Evolutionary conservation across 2,888 invertebrate species (phyloP).

Genomic region (Scaptomyza reducta): DNA sequence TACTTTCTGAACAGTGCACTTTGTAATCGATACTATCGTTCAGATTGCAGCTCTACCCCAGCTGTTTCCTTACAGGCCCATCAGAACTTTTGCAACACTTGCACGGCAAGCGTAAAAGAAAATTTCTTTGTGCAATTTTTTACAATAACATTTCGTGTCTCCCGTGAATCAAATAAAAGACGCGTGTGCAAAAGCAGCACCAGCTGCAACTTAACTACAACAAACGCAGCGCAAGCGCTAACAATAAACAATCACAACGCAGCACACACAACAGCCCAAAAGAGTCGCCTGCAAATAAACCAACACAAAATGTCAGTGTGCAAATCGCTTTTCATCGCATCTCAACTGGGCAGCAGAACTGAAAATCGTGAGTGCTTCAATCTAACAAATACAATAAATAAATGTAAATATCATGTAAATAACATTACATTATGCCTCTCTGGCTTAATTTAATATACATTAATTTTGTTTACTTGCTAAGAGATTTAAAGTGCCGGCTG

Average conservation of each 20-base stretch:
- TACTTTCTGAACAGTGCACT: conserved; percentile 15
- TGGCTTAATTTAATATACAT: neutral
- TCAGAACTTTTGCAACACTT: conserved; percentile 57
- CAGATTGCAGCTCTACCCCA: conserved; percentile 44
- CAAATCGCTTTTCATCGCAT: conserved; percentile 42
- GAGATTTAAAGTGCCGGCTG: conserved; percentile 8
- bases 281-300: conserved; percentile 17
- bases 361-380: conserved; percentile 67
- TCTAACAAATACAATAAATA: conserved; percentile 13
- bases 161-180: conserved; percentile 32
- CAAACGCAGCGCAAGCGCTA: conserved; percentile 11
- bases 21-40: conserved; percentile 37
- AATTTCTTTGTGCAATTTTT: conserved; percentile 66
- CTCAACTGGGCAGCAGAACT: conserved; percentile 67
- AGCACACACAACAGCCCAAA: conserved; percentile 5
- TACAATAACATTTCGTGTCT: conserved; percentile 53
- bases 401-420: neutral
- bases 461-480: conserved; percentile 3
- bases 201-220: conserved; percentile 30
- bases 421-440: neutral
- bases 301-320: conserved; percentile 52
- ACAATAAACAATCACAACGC: conserved; percentile 20
- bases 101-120: conserved; percentile 56
- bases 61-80: conserved; percentile 41
- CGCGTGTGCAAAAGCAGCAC: conserved; percentile 55